A percentile compares a stretch with the other conserved stretches of the same genome.
These are phyloP conservation scores for Scrobipalpa costella DNA, from an alignment of 2,888 invertebrate genomes.

Conservation along the genomic window DNA sequence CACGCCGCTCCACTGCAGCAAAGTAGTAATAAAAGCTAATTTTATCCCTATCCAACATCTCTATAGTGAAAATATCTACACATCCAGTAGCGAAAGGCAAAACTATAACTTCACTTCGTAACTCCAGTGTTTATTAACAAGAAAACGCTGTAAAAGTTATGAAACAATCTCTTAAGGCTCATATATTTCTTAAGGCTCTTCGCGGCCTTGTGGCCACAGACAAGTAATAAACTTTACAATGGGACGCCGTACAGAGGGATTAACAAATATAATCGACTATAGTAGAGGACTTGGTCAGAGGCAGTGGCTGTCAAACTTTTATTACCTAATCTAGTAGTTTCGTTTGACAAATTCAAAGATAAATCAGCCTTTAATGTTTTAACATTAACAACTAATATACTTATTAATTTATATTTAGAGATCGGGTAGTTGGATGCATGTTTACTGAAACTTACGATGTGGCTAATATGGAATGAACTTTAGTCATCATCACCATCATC, in stretches of 20 bases:
- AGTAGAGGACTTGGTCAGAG: constrained; percentile 36
- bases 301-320: constrained; percentile 14
- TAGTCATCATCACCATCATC: no score
- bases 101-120: not conserved
- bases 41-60: not conserved
- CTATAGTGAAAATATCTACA: not conserved
- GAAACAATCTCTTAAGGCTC: no score
- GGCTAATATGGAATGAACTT: no score
- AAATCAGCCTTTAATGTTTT: no score
- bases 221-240: constrained; percentile 35
- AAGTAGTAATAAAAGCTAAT: no score
- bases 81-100: not conserved
- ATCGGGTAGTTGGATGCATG: no score
- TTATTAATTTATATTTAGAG: no score
- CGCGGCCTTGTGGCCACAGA: constrained; percentile 13
- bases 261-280: constrained; percentile 54
- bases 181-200: no score
- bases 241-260: constrained; percentile 58
- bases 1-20: no score
- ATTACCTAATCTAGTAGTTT: not conserved
- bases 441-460: no score
- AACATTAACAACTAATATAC: no score
- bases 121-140: not conserved
- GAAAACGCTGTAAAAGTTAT: not conserved
- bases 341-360: no score